These are phyloP conservation scores for Brachystomella parvula DNA, from an alignment of 1,140 invertebrate genomes.

Conservation along the genomic window DNA sequence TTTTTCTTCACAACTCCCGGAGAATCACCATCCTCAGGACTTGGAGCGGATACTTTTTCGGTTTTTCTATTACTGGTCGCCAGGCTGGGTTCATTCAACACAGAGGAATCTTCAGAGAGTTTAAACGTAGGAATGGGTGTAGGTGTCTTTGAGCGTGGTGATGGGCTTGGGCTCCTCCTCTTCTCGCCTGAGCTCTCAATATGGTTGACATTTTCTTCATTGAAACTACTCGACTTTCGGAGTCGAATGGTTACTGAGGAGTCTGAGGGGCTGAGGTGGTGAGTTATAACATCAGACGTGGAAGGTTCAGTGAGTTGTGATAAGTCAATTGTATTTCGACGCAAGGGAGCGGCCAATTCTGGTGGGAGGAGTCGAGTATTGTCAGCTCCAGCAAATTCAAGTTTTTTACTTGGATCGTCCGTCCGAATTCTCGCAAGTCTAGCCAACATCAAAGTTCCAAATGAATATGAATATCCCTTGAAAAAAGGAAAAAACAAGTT, in stretches of 20 bases:
- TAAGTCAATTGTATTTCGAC: constrained; percentile 25
- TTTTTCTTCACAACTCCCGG: constrained; percentile 24
- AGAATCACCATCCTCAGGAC: background rate
- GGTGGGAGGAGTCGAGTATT: background rate
- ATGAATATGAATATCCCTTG: too few relatives aligned
- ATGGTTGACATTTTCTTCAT: too few relatives aligned
- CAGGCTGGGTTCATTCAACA: too few relatives aligned
- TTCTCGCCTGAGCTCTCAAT: constrained; percentile 10
- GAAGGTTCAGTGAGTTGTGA: background rate
- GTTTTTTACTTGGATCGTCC: background rate
- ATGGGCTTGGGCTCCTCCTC: constrained; percentile 16
- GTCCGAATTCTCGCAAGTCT: background rate
- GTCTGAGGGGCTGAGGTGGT: background rate
- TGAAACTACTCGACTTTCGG: constrained; percentile 28
- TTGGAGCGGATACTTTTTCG: too few relatives aligned
- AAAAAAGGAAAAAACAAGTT: background rate
- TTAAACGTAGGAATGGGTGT: constrained; percentile 14
- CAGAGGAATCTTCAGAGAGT: background rate
- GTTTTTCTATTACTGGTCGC: too few relatives aligned
- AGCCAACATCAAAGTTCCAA: background rate
- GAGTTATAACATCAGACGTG: background rate
- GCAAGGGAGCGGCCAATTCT: background rate
- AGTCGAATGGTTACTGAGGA: constrained; percentile 28
- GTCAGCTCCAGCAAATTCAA: background rate
- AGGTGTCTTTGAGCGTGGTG: constrained; percentile 16